Evolutionary conservation across 2,113 vertebrate genomes (phyloP).

Genomic region (Isurus oxyrinchus): DNA sequence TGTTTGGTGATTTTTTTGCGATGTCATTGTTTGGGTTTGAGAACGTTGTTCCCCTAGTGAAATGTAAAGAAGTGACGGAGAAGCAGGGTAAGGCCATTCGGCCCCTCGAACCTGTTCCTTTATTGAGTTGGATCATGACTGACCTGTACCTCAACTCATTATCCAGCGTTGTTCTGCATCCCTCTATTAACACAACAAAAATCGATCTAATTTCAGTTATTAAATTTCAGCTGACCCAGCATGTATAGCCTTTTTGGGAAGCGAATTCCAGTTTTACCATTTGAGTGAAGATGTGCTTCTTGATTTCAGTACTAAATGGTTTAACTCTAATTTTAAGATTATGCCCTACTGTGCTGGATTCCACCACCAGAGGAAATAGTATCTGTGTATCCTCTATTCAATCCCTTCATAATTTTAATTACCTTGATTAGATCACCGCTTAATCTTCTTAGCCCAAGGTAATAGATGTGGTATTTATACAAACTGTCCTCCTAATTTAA

Average conservation of each 20-base stretch:
- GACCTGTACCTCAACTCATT: neutral
- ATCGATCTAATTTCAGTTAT: neutral
- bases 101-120: neutral
- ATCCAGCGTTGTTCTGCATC: neutral
- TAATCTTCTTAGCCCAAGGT: neutral
- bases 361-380: neutral
- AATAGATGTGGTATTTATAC: neutral
- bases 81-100: neutral
- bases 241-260: neutral
- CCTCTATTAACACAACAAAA: neutral
- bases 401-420: neutral
- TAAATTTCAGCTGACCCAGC: too few relatives aligned
- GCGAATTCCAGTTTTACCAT: neutral
- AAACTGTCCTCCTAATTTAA: neutral
- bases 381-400: neutral
- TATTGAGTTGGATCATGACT: neutral
- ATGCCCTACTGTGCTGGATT: neutral
- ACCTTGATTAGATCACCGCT: neutral
- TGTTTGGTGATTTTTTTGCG: neutral
- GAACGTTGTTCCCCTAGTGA: neutral
- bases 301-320: neutral
- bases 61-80: neutral
- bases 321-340: neutral
- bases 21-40: neutral
- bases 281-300: neutral